Evolutionary conservation across 2,797 vertebrate genomes (phyloP), one percentile per base, ranked within the genome.

Genomic region (Cephalopachus bancanus): DNA sequence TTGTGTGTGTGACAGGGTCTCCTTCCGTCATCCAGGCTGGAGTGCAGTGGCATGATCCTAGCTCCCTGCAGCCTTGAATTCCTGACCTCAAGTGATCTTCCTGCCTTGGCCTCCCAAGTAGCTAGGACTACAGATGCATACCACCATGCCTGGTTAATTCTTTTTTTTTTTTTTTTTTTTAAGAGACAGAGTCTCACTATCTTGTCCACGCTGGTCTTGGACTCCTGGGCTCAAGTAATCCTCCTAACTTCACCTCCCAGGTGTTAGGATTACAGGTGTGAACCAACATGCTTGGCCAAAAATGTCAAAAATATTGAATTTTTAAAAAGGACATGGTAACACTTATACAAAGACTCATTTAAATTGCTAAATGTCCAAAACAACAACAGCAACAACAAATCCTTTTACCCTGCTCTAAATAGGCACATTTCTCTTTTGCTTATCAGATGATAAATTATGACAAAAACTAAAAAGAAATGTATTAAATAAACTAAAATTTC

Each of bases 401-500:
- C 17, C 20, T 1, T 91, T 69, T 88, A 95, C 3, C 20, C 10
- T 93, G 59, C 64, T 94, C 83, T 83, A 78, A 83, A 30, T 10
- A 90, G 69, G 67, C 16, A 51, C 17, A 30, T 79, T 84, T 89
- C 60, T 88, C 59, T 94, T 93, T 53, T 55, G 26, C 49, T 79
- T 86, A 93, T 26, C 24, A 93, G 69, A 88, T 44, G 9, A 92
- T 53, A 67, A 87, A 69, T 55, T 4, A 88, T 65, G 88, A 90
- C 49, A 83, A 90, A 69, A 85, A 64, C n/a, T 69, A 83, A 10
- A 33, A 78, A 95, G 30, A 79, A 89, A 81, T 49, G 37, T 74
- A 84, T 60, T 72, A 83, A 62, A 84, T 64, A 94, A 96, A 91
- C 30, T 91, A 71, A 91, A 91, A 33, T 94, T 93, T 94, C 53